Evolutionary conservation across 2,888 invertebrate species (phyloP), one percentile per base, ranked within the genome.

Genomic region (Homarus gammarus): DNA sequence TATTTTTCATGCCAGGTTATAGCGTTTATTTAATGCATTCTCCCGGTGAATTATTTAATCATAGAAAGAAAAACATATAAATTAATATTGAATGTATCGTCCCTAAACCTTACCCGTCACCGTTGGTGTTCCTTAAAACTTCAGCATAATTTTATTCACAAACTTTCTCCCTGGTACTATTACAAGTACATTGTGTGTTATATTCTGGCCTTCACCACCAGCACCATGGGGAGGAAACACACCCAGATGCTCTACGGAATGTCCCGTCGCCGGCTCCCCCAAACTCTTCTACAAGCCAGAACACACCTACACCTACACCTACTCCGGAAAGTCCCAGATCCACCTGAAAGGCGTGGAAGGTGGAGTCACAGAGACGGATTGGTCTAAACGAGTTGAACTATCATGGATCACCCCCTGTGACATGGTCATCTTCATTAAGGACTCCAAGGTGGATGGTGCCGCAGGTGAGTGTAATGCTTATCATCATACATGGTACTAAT

Each of bases 191-290:
- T n/a, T n/a, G n/a, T n/a, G n/a, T n/a, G n/a, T n/a, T 12, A 10
- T 49, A 49, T 12, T 49, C 44, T 49, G 44, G 10, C 12, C 44
- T 49, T 49, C 10, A 18, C 56, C 56, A 56, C 12, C 12, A 56
- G 56, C 56, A 18, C 56, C 56, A 5, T 18, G 5, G 3, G 56
- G 56, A 56, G 18, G 56, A 56, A 22, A 56, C 22, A 18, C 56
- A n/a, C 44, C 61, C 10, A 61, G 40, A 22, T 88, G 87, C 68
- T 88, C 87, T 49, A 88, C 64, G 18, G 87, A 88, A 61, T 88
- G 87, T 38, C 73, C 87, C 38, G 18, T 88, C 10, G 83, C 82
- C 33, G 87, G 81, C 51, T 61, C 87, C 36, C 64, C 87, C 64
- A 88, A 88, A 44, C 68, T 88, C 33, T 33, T 79, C 77, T 88